Evolutionary conservation across 53 echinoderm and acorn worm species (phyloP).

Genomic region (Crossaster papposus): DNA sequence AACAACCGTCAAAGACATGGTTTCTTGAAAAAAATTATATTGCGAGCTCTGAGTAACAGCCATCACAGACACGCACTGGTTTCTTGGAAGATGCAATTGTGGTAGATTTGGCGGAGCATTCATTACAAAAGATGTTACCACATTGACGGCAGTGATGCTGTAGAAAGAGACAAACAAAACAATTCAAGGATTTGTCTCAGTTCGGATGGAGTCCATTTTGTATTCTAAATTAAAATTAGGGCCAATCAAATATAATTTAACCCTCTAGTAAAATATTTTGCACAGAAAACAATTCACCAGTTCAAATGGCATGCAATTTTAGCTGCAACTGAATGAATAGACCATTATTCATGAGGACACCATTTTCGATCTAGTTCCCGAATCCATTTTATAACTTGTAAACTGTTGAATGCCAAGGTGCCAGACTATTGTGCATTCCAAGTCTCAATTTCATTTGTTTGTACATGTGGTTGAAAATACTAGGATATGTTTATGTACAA

Average conservation of each 20-base stretch:
- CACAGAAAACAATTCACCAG: background rate
- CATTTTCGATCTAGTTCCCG: too few relatives aligned
- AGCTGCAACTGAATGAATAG: too few relatives aligned
- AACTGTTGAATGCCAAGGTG: too few relatives aligned
- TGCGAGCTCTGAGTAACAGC: constrained; percentile 77
- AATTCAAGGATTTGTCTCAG: too few relatives aligned
- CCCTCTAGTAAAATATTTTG: background rate
- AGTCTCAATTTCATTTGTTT: too few relatives aligned
- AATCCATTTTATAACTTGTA: too few relatives aligned
- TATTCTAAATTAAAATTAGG: too few relatives aligned
- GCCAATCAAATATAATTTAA: background rate
- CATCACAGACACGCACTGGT: constrained; percentile 91
- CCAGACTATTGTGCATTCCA: too few relatives aligned
- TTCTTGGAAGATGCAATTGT: constrained; percentile 96
- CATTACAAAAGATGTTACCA: constrained; percentile 95
- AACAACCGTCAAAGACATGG: background rate
- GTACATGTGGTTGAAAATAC: too few relatives aligned
- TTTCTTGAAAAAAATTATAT: constrained; percentile 16
- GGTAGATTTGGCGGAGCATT: constrained; percentile 84
- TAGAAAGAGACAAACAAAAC: background rate
- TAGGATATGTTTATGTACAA: too few relatives aligned
- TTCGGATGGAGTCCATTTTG: too few relatives aligned
- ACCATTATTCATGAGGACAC: too few relatives aligned
- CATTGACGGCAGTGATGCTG: constrained; percentile 99
- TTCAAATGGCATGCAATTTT: background rate